Evolutionary conservation across 2,113 vertebrate species (phyloP).

Genomic region (Zeus faber): DNA sequence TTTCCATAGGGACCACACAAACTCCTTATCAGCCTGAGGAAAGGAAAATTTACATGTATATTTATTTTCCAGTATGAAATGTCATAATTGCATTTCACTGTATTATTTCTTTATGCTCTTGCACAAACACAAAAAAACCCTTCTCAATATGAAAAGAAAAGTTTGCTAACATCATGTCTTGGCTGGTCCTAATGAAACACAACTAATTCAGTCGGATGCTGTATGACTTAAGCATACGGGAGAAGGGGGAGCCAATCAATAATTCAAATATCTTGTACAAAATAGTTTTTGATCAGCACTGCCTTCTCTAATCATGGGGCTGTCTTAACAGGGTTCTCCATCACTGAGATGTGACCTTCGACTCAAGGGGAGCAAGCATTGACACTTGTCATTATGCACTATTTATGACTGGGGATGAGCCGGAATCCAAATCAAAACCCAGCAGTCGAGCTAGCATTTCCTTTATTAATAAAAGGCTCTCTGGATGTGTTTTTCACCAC

Average conservation of each 20-base stretch:
- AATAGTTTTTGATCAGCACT: constrained; percentile 61
- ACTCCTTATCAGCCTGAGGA: constrained; percentile 92
- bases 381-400: constrained; percentile 74
- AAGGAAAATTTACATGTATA: constrained; percentile 24
- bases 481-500: constrained; percentile 58
- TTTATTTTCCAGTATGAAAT: constrained; percentile 5
- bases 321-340: constrained; percentile 45
- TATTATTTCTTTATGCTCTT: constrained; percentile 10
- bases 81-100: not conserved
- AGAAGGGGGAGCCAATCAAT: constrained; percentile 56
- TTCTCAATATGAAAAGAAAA: constrained; percentile 22
- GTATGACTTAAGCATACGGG: constrained; percentile 62
- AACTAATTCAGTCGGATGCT: constrained; percentile 47
- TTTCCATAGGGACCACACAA: constrained; percentile 96
- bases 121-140: not conserved
- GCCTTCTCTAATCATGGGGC: constrained; percentile 57
- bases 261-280: constrained; percentile 66
- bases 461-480: constrained; percentile 66
- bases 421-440: constrained; percentile 67
- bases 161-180: constrained; percentile 18
- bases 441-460: constrained; percentile 52
- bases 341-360: constrained; percentile 67
- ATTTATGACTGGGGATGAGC: constrained; percentile 67
- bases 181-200: constrained; percentile 27
- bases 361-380: constrained; percentile 68